Evolutionary conservation across 1,140 invertebrate genomes (phyloP).

Genomic region (Anadara kagoshimensis): DNA sequence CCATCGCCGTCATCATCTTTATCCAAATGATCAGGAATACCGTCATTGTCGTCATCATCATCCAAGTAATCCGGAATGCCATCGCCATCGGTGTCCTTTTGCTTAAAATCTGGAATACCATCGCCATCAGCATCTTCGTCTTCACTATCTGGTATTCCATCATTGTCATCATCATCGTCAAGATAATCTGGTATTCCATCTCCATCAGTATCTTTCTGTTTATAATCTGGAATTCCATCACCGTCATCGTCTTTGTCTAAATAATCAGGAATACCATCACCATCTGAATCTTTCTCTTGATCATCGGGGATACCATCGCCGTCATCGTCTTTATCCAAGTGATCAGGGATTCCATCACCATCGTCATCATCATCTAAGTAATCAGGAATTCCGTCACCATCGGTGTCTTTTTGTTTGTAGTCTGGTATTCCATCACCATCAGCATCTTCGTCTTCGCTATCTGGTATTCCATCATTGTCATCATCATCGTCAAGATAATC

Average conservation of each 20-base stretch:
- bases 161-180: conserved; percentile 36
- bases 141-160: conserved; percentile 44
- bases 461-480: conserved; percentile 64
- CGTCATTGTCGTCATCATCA: conserved; percentile 60
- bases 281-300: conserved; percentile 65
- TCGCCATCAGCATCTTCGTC: conserved; percentile 65
- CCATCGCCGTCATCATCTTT: conserved; percentile 62
- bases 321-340: conserved; percentile 60
- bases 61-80: no score
- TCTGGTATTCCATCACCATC: conserved; percentile 60
- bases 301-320: conserved; percentile 71
- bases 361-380: conserved; percentile 67
- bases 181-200: conserved; percentile 55
- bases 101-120: conserved; percentile 62
- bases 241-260: conserved; percentile 54
- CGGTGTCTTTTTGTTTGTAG: conserved; percentile 58
- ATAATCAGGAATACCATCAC: conserved; percentile 65
- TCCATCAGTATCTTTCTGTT: conserved; percentile 58
- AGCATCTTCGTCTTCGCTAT: conserved; percentile 49
- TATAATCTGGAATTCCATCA: conserved; percentile 59
- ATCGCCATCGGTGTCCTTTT: conserved; percentile 58
- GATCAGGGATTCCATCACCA: conserved; percentile 68
- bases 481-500: conserved; percentile 59
- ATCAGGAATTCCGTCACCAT: conserved; percentile 66
- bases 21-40: conserved; percentile 54